Base-by-base conservation (phyloP, 2,888 invertebrate genomes). In the Meteorus colon region DNA sequence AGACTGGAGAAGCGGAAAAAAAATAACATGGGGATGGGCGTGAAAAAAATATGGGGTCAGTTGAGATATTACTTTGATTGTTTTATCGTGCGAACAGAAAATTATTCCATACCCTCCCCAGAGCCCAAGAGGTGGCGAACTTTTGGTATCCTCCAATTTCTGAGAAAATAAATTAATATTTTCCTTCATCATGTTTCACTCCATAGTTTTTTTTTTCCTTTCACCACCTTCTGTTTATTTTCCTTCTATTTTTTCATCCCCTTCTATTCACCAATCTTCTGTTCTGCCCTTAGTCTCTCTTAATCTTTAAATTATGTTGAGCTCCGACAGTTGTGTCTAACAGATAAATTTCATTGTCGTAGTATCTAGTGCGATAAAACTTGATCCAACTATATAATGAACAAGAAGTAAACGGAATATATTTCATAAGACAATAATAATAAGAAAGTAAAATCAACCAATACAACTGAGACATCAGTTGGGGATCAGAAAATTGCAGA, bases 1-100 rank as follows among this genome's bases (percentile, higher is more conserved):
- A 19, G n/a, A 19, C 24, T 4, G 6, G 24, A 55, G 19, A 8
- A 19, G n/a, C 5, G n/a, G 2, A 55, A 55, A 55, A 19, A 55
- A 55, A 55, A 8, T 5, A 51, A n/a, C 51, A n/a, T 16, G 29
- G 51, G 63, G 48, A 27, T 45, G 45, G 27, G 37, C 70, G n/a
- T n/a, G 29, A 31, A 41, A 63, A 77, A 41, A 73, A 48, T 66
- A 48, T 48, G 74, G 78, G 55, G 55, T 55, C 55, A 55, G 67
- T 77, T 80, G 80, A 79, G 77, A 80, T 80, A 80, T 79, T 77
- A 75, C 75, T 79, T 79, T 74, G 79, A 80, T 79, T 79, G 80
- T 80, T 79, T 80, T 76, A 74, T 79, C 79, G 79, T 79, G 76
- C 77, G 80, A 80, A 79, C 79, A 75, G 77, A 41, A 67, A 80